Base-by-base conservation (phyloP, 2,888 invertebrate species). In the Laothoe populi region DNA sequence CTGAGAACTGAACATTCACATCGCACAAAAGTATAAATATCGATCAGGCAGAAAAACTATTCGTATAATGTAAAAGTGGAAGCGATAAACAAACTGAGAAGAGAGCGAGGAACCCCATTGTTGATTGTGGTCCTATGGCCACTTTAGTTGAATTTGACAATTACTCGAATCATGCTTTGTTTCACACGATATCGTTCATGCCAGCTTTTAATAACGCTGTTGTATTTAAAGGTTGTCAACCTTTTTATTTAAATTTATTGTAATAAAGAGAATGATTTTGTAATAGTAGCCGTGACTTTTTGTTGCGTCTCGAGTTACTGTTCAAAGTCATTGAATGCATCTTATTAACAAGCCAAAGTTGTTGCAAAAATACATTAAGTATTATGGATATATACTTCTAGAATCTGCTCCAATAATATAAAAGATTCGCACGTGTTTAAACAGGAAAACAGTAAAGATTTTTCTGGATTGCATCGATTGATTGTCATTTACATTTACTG, bases 51-150 rank as follows among this genome's bases (percentile, higher is more conserved):
- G 8, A 61, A 60, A 59, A 59, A 31, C n/a, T 26, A 31, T 53
- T 61, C 26, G 49, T 49, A 60, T 60, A 61, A 61, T 61, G 49
- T 60, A 40, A 60, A 60, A 60, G 60, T 60, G 38, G 46, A 31
- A 60, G 24, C 40, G 24, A 49, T 24, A 42, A 61, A 61, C 53
- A 53, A 61, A 42, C 60, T 38, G 35, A n/a, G 40, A 42, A 16
- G 40, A 19, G 60, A 61, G 31, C 53, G 35, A 53, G 35, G 53
- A 53, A 53, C 53, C 53, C 2, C 35, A 53, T 53, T 35, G 53
- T 53, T 19, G 35, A 13, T 26, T 24, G 53, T 53, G 11, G 8
- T 16, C 16, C 23, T 48, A 11, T 35, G 19, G 16, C 23, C 13
- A 11, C 46, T 31, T 11, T 19, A 46, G 16, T 35, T 10, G 35